Base-by-base conservation (phyloP, 2,888 invertebrate genomes). In the Chymomyza caudatula region DNA sequence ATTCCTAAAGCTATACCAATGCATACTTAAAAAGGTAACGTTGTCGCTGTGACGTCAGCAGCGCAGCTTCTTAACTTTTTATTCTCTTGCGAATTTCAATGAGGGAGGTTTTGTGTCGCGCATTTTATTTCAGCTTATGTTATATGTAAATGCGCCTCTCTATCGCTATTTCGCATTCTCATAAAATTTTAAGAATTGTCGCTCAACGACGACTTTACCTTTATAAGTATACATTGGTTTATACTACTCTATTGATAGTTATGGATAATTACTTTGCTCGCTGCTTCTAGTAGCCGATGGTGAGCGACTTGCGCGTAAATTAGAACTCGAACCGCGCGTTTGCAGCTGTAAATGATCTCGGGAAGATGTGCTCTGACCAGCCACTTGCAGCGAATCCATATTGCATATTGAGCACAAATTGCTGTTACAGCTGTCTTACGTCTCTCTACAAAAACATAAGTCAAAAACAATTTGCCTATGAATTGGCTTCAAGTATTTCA, bases 281-380 rank as follows among this genome's bases (percentile, higher is more conserved):
- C 76, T 82, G 67, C 80, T 88, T 64, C 89, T 81, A 69, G 84
- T 87, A 63, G 87, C 85, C 59, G 89, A 89, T 64, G 89, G 89
- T 19, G 90, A 90, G 82, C 89, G 87, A 71, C 90, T 90, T 69
- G 87, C 74, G 64, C 90, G 86, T 59, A 88, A 77, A 67, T 73
- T 87, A 63, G 70, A 77, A 66, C 69, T 87, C 63, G 79, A 87
- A 22, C 76, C 76, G 65, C 81, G 73, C 54, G 80, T 72, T 0
- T 76, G 86, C 67, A 78, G 61, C 58, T 72, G 66, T 69, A 86
- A 53, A 59, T 85, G 84, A 65, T 80, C 79, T 59, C 79, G 80
- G 59, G 60, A 42, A 15, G 55, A 71, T 55, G 71, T 67, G 76
- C 67, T 68, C 51, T 67, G 71, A 42, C 52, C 63, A 51, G 55